Conservation (phyloP, 2,797 vertebrate genomes). For the Numenius phaeopus region DNA sequence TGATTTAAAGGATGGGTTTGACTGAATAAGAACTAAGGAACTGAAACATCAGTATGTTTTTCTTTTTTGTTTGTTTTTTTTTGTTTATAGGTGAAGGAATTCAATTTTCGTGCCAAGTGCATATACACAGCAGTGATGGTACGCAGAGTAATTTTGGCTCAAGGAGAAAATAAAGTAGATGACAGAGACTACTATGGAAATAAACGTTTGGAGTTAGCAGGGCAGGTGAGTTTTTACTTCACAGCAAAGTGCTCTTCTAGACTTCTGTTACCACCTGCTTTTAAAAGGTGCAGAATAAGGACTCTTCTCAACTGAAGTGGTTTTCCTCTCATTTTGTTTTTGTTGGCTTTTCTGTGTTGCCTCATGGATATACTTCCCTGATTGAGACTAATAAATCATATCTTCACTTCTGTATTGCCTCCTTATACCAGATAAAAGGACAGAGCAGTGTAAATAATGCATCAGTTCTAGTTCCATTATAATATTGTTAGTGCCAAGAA, state of each 20-base stretch:
- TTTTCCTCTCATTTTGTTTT: not conserved
- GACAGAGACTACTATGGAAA: constrained; percentile 99
- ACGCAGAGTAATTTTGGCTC: constrained; percentile 95
- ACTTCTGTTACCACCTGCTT: not conserved
- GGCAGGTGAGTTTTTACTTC: constrained; percentile 86
- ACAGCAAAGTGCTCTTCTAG: not conserved
- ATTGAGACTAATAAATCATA: not conserved
- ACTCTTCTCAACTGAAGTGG: not conserved
- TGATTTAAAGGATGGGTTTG: not conserved
- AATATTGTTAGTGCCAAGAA: not conserved
- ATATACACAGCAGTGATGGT: constrained; percentile 99
- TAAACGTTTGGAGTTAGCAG: constrained; percentile 97
- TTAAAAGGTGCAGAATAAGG: not conserved
- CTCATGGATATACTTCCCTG: not conserved
- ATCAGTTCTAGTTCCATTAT: not conserved
- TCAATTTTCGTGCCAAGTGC: constrained; percentile 97
- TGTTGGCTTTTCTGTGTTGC: not conserved
- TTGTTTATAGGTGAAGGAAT: constrained; percentile 92
- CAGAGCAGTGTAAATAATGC: not conserved
- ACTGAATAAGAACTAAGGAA: not conserved
- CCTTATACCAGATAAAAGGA: not conserved
- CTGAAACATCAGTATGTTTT: not conserved
- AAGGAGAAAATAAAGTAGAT: constrained; percentile 96
- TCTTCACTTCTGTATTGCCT: not conserved
- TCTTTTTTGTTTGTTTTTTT: not conserved